Base-by-base conservation (phyloP, 2,113 vertebrate genomes). In the Gracilinanus agilis region DNA sequence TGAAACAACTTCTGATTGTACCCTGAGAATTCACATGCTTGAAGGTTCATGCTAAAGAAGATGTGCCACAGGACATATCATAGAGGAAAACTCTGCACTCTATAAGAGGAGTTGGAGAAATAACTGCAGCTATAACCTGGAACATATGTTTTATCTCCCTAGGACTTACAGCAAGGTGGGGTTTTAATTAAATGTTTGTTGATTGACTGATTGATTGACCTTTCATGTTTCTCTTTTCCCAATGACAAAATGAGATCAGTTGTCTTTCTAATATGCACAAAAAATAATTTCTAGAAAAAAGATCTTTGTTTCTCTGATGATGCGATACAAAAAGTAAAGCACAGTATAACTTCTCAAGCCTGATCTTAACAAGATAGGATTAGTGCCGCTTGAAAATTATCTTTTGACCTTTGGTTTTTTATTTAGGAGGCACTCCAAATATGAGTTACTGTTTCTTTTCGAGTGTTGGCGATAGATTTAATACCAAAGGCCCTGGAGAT, bases 361-460 rank as follows among this genome's bases (percentile, higher is more conserved):
- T 95, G 24, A 91, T 91, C 54, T 96, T 67, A 94, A 93, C 61
- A 95, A 58, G 89, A 94, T 9, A 92, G n/a, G 16, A 24, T 93
- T 91, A 92, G 94, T 92, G 90, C 34, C 55, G 92, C 53, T 34
- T 90, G 90, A 92, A 90, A 89, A 24, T 53, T 96, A 29, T 90
- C 67, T 40, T 93, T 93, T 95, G 55, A 94, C 58, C 90, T 94
- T 94, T 92, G 53, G 92, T 0, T 89, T 61, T 97, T 93, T 94
- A 90, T 93, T 96, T 96, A 34, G 49, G 34, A 91, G 75, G 44
- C 61, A 25, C 27, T 96, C 93, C 91, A 94, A 91, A 83, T 94
- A n/a, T 93, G 55, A 97, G 89, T 93, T 91, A 92, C 88, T 94
- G n/a, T 44, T 96, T 95, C 94, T 95, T 93, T 92, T 96, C 55